Percentiles rank a stretch among this genome's conserved stretches.
Evolutionary conservation across 2,113 vertebrate genomes (phyloP).

Genomic region (Phainopepla nitens): DNA sequence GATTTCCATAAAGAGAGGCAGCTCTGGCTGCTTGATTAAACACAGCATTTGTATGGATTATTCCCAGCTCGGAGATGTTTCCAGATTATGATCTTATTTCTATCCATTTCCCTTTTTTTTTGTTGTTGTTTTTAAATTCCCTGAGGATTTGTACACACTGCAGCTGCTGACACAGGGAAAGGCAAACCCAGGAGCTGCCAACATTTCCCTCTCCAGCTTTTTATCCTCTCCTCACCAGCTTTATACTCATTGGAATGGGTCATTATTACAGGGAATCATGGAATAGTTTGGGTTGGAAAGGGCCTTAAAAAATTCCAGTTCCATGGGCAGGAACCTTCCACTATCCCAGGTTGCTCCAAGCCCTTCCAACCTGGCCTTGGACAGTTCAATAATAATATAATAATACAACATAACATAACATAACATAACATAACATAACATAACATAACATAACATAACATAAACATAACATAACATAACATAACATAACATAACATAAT

Average conservation of each 20-base stretch:
- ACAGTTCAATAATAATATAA: background rate
- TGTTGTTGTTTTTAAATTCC: background rate
- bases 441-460: too few relatives aligned
- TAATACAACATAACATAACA: too few relatives aligned
- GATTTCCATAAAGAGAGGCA: background rate
- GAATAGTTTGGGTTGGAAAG: background rate
- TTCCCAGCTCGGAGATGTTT: background rate
- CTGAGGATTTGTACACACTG: background rate
- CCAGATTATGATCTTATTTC: background rate
- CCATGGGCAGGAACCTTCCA: background rate
- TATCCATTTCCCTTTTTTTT: background rate
- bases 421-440: too few relatives aligned
- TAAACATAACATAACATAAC: too few relatives aligned
- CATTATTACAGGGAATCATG: background rate
- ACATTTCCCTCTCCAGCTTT: background rate
- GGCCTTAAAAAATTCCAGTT: background rate
- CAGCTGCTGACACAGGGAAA: background rate
- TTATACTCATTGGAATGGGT: accelerated
- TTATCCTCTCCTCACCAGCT: background rate
- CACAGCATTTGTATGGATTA: background rate
- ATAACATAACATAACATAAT: too few relatives aligned
- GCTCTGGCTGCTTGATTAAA: background rate
- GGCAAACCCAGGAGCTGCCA: background rate
- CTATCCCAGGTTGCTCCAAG: background rate
- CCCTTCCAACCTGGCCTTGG: background rate